These are phyloP conservation scores for Aphyosemion australe DNA, from an alignment of 2,113 vertebrate genomes.

Conservation along the genomic window DNA sequence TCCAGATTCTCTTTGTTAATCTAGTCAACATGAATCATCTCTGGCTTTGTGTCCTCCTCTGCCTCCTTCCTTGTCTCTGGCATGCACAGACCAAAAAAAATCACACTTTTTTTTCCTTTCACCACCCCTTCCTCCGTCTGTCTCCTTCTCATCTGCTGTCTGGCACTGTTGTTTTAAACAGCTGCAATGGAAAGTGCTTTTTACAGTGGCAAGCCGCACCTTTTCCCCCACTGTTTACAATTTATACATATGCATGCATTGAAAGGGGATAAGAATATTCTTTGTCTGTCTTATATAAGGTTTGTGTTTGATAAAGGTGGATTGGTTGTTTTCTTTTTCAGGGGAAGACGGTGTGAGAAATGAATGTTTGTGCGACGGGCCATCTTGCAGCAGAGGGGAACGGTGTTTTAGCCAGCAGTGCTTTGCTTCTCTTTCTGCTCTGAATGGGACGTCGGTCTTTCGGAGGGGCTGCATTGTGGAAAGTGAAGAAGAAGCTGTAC, in stretches of 20 bases:
- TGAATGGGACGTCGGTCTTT: constrained; percentile 83
- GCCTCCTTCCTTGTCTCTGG: constrained; percentile 28
- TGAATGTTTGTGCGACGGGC: constrained; percentile 91
- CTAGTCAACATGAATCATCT: constrained; percentile 19
- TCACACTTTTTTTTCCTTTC: constrained; percentile 30
- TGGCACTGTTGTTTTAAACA: constrained; percentile 63
- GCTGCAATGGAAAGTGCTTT: constrained; percentile 51
- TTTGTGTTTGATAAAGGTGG: not conserved
- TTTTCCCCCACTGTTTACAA: constrained; percentile 3
- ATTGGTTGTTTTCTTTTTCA: constrained; percentile 48
- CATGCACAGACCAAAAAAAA: constrained; percentile 49
- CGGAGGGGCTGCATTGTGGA: constrained; percentile 91
- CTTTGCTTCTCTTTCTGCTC: constrained; percentile 87
- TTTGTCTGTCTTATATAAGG: not conserved
- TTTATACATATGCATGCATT: constrained; percentile 1
- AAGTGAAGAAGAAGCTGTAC: constrained; percentile 80
- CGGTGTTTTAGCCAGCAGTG: constrained; percentile 89
- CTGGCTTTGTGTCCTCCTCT: constrained; percentile 23
- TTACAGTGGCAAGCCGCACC: constrained; percentile 12
- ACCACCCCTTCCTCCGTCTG: constrained; percentile 52
- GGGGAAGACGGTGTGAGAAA: constrained; percentile 77
- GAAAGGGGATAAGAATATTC: not conserved
- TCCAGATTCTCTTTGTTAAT: not conserved
- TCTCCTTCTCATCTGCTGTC: constrained; percentile 64
- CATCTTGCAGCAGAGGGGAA: constrained; percentile 80